These are phyloP conservation scores for Drosophila nigricruria DNA, from an alignment of 2,888 invertebrate genomes.

Conservation along the genomic window DNA sequence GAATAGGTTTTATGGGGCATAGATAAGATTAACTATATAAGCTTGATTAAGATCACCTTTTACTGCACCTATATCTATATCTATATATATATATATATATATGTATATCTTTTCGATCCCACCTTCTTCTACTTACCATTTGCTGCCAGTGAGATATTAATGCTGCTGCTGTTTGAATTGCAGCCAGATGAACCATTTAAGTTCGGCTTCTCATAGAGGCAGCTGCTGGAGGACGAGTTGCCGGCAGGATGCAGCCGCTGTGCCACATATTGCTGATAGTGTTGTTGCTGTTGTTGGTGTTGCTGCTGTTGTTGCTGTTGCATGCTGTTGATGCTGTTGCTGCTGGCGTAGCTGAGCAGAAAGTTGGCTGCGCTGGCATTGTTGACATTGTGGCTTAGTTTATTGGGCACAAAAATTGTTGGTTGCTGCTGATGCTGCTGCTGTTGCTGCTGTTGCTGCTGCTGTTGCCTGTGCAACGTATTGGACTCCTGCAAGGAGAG, in stretches of 20 bases:
- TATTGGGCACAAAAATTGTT: conserved; percentile 68
- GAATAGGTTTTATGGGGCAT: background rate
- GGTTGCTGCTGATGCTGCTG: conserved; percentile 53
- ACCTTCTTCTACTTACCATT: conserved; percentile 76
- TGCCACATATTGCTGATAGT: conserved; percentile 78
- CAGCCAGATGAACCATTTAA: conserved; percentile 11
- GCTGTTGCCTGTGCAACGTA: conserved; percentile 53
- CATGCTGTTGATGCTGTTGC: conserved; percentile 62
- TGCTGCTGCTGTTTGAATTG: conserved; percentile 26
- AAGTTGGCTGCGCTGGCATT: conserved; percentile 50
- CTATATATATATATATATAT: background rate
- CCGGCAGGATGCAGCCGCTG: conserved; percentile 62
- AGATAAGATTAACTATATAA: background rate
- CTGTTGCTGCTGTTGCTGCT: conserved; percentile 32
- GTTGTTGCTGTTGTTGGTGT: conserved; percentile 63
- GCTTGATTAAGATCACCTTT: too few relatives aligned
- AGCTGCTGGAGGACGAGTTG: conserved; percentile 66
- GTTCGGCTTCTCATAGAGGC: conserved; percentile 73
- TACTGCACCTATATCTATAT: background rate
- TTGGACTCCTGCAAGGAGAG: conserved; percentile 77
- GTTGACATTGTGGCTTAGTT: conserved; percentile 54
- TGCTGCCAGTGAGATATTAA: conserved; percentile 61
- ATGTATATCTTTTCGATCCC: background rate
- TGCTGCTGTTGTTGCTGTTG: conserved; percentile 70
- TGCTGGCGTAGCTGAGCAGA: conserved; percentile 75